These are phyloP conservation scores for Calameuta idolon DNA, from an alignment of 2,888 invertebrate species.

Conservation along the genomic window DNA sequence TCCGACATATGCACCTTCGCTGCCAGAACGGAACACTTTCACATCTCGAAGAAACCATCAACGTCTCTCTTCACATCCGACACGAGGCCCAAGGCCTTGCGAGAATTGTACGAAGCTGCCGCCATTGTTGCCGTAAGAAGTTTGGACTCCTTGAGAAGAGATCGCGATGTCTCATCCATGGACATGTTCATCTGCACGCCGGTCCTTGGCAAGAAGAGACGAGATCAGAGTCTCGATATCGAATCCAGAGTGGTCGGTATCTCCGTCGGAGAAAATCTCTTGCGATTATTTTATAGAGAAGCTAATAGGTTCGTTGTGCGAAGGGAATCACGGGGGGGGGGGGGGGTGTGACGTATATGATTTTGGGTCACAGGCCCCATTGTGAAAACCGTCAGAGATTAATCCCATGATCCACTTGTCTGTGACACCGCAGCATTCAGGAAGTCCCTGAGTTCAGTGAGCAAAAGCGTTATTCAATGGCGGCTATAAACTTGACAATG, in stretches of 20 bases:
- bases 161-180: slow-evolving; percentile 74
- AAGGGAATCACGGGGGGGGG: not conserved
- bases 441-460: not conserved
- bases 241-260: slow-evolving; percentile 88
- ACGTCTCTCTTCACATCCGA: slow-evolving; percentile 81
- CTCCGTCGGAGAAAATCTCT: not conserved
- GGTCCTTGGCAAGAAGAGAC: slow-evolving; percentile 79
- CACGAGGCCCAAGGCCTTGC: slow-evolving; percentile 81
- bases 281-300: slow-evolving; percentile 15
- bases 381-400: not conserved
- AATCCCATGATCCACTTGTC: not conserved
- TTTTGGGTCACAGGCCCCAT: not conserved
- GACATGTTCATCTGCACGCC: slow-evolving; percentile 84
- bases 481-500: not conserved
- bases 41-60: slow-evolving; percentile 76
- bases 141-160: slow-evolving; percentile 77
- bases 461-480: not conserved
- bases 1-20: slow-evolving; percentile 92
- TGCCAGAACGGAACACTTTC: slow-evolving; percentile 81
- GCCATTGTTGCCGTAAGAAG: slow-evolving; percentile 77
- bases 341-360: not conserved
- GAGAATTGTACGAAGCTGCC: slow-evolving; percentile 83
- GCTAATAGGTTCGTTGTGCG: not conserved
- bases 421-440: not conserved
- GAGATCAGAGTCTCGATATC: slow-evolving; percentile 82